phyloP scores from a whole-genome alignment of 2,888 invertebrate genomes.

The Microdon myrmicae region DNA sequence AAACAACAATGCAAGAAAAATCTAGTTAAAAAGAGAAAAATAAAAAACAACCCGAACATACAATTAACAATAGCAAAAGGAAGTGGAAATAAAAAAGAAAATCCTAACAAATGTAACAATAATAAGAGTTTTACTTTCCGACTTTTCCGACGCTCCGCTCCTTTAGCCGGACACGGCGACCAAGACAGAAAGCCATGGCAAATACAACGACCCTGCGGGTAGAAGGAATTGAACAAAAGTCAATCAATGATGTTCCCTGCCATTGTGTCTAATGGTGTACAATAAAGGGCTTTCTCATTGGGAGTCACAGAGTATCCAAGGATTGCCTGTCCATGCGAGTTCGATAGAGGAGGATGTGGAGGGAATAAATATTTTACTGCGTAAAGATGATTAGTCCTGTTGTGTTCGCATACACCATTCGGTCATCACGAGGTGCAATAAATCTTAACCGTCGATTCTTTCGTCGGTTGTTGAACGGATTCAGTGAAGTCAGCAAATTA shows the following conservation, averaged over 20 bases:
- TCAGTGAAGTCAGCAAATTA: slow-evolving; percentile 47
- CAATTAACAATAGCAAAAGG: slow-evolving; percentile 48
- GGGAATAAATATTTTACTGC: slow-evolving; percentile 42
- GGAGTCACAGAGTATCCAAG: slow-evolving; percentile 28
- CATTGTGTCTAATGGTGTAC: slow-evolving; percentile 39
- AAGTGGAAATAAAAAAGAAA: slow-evolving; percentile 48
- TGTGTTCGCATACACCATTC: slow-evolving; percentile 36
- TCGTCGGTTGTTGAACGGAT: background rate
- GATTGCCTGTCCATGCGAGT: background rate
- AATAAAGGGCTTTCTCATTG: slow-evolving; percentile 48
- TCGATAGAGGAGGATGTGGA: background rate
- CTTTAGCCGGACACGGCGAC: slow-evolving; percentile 12
- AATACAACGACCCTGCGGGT: slow-evolving; percentile 20
- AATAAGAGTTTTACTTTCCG: slow-evolving; percentile 41
- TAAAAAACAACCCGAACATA: too few species aligned
- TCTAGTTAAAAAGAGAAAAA: too few species aligned
- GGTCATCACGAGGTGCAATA: slow-evolving; percentile 42
- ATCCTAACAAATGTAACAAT: slow-evolving; percentile 47
- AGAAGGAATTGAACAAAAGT: slow-evolving; percentile 29
- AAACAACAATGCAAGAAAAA: too few species aligned
- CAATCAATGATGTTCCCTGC: slow-evolving; percentile 47
- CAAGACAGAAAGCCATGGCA: background rate
- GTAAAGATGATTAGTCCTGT: slow-evolving; percentile 45
- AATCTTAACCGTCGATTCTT: slow-evolving; percentile 39
- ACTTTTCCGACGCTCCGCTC: slow-evolving; percentile 27